Base-by-base conservation (phyloP, 2,797 vertebrate species). In the Hyperoplus lanceolatus region DNA sequence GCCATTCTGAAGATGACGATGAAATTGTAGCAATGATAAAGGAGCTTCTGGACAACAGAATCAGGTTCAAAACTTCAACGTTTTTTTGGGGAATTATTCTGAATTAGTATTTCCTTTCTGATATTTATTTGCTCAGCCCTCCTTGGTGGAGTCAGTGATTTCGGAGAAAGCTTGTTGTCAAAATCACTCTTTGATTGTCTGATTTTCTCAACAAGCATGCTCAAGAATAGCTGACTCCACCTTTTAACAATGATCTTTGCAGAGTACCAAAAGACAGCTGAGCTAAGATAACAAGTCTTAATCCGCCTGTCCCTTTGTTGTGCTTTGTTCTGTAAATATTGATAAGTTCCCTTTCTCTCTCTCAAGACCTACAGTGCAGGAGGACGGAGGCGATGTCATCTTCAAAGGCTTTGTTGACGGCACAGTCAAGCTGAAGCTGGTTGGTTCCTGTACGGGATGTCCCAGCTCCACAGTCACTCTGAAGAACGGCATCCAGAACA, bases 21-120 rank as follows among this genome's bases (percentile, higher is more conserved):
- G 96, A 96, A 10, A 70, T 96, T 82, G 95, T 96, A 29, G 93
- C 90, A 8, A 94, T 96, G 90, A 96, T 96, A 79, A 96, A 96
- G 69, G 96, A 96, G 86, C 95, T 96, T 80, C 85, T 96, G 82
- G 95, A 96, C 81, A 96, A 90, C 59, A 90, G 96, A 80, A 96
- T 96, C 85, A 95, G 96, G 96, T 96, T 93, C 29, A 39, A 36
- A 79, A 51, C 14, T 14, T 36, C 36, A 21, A 69, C 21, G 2
- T 55, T 55, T 43, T 6, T 62, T 70, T 12, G 8, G 15, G n/a
- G 39, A 36, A 8, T 39, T 15, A 50, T 54, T 75, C 15, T 46
- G 9, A 61, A 68, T 21, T 57, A 16, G 38, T 15, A 21, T 21
- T 64, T 43, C 6, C 21, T 57, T 18, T 49, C 8, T 39, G 10